Percentiles rank a stretch among this genome's conserved stretches.
These are phyloP conservation scores for Nothoprocta perdicaria DNA, from an alignment of 2,113 vertebrate species.

Conservation along the genomic window DNA sequence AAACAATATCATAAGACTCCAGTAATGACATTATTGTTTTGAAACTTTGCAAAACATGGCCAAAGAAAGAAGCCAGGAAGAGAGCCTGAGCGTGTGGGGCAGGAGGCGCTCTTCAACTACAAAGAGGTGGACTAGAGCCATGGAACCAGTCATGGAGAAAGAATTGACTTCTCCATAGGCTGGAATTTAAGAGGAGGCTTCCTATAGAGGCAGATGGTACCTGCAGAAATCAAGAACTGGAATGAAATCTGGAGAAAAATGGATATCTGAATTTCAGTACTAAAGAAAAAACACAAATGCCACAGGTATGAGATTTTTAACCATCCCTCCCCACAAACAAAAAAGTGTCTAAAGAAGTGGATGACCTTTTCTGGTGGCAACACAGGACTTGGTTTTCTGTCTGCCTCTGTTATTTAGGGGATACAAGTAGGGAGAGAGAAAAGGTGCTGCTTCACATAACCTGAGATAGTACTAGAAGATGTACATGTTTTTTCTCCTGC, in stretches of 20 bases:
- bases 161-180: background rate
- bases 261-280: background rate
- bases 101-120: background rate
- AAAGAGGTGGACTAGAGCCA: background rate
- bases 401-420: background rate
- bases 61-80: background rate
- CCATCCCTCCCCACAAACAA: background rate
- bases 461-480: background rate
- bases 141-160: background rate
- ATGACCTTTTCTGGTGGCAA: background rate
- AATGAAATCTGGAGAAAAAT: background rate
- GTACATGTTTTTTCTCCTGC: background rate
- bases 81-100: accelerated
- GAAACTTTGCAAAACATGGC: background rate
- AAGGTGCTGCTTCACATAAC: background rate
- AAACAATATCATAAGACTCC: background rate
- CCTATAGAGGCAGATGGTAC: background rate
- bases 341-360: background rate
- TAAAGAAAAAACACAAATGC: background rate
- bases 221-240: background rate
- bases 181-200: background rate
- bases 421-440: background rate
- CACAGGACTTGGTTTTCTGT: background rate
- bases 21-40: accelerated
- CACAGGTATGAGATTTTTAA: background rate